Evolutionary conservation across 2,113 vertebrate genomes (phyloP).

Genomic region (Lepidothrix coronata): DNA sequence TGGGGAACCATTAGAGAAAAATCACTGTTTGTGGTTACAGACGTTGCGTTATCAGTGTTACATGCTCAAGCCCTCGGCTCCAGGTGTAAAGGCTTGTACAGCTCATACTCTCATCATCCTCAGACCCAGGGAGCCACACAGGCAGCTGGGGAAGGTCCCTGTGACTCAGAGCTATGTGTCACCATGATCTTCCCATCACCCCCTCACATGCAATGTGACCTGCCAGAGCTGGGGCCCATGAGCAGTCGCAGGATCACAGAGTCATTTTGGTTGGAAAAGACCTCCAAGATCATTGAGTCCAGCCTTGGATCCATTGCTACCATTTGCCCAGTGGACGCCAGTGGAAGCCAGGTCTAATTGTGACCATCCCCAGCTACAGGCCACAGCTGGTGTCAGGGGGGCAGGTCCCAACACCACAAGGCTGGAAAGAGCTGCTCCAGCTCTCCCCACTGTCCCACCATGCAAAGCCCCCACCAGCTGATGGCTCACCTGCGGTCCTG

Average conservation of each 20-base stretch:
- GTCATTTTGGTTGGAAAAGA: neutral
- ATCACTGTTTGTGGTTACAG: neutral
- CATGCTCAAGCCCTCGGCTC: neutral
- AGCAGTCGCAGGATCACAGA: neutral
- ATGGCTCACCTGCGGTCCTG: neutral
- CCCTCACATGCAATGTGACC: rapidly evolving
- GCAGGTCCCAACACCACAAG: neutral
- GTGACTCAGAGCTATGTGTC: neutral
- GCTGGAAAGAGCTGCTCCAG: neutral
- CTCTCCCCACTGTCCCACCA: neutral
- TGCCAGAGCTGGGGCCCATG: neutral
- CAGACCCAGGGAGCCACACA: neutral
- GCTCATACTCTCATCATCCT: neutral
- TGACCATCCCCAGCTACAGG: no score
- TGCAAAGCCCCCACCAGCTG: neutral
- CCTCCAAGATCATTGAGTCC: neutral
- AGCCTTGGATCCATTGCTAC: neutral
- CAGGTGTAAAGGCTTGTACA: neutral
- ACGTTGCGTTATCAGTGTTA: rapidly evolving
- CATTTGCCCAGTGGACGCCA: neutral
- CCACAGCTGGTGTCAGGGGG: neutral
- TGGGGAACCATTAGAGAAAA: neutral
- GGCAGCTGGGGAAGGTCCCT: neutral
- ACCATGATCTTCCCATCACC: neutral
- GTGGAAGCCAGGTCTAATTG: neutral